A percentile compares a stretch with the other conserved stretches of the same genome.
phyloP scores from a whole-genome alignment of 2,113 vertebrate genomes.

The Pachycephala philippinensis region DNA sequence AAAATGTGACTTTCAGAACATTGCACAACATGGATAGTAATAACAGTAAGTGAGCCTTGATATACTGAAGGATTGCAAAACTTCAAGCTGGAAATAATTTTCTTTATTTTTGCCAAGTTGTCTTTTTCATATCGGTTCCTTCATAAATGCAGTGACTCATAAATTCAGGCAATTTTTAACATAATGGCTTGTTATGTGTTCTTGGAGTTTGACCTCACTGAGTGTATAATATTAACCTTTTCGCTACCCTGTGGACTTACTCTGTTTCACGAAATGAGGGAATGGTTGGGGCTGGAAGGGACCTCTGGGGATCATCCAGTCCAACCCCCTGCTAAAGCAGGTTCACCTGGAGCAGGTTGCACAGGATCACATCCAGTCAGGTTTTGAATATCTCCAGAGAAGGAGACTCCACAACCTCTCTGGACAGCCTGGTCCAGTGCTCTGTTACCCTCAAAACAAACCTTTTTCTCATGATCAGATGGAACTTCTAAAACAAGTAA shows the following conservation, averaged over 20 bases:
- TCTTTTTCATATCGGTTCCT: conserved; percentile 58
- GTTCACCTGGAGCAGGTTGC: background rate
- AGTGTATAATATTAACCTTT: conserved; percentile 44
- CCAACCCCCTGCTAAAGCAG: background rate
- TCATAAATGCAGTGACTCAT: conserved; percentile 62
- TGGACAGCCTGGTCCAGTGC: background rate
- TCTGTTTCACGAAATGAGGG: background rate
- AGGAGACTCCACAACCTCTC: background rate
- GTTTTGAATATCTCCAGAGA: background rate
- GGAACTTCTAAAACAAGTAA: background rate
- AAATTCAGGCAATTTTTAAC: conserved; percentile 57
- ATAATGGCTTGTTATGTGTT: conserved; percentile 62
- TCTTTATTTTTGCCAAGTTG: conserved; percentile 53
- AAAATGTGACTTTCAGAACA: conserved; percentile 33
- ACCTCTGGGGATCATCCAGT: background rate
- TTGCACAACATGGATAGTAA: conserved; percentile 58
- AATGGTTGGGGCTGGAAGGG: background rate
- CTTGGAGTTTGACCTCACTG: conserved; percentile 44
- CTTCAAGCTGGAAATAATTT: conserved; percentile 31
- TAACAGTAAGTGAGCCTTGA: conserved; percentile 60
- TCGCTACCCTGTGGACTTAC: background rate
- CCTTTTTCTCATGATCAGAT: background rate
- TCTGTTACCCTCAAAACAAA: background rate
- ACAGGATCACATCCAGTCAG: background rate
- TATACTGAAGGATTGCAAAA: conserved; percentile 46